Conservation (phyloP, 1,140 invertebrate species). For the Mizuhopecten yessoensis region DNA sequence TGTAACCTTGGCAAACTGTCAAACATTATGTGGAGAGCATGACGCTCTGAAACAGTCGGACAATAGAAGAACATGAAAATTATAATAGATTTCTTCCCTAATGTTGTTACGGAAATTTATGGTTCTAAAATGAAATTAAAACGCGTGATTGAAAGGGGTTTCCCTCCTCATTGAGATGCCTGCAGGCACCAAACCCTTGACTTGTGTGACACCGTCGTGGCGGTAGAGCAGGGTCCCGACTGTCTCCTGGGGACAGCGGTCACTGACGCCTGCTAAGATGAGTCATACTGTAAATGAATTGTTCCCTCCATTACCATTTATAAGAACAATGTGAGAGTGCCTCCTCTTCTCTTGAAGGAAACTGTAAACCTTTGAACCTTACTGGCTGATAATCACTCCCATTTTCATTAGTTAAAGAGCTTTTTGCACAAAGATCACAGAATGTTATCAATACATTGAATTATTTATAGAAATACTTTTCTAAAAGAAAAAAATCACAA, state of each 20-base stretch:
- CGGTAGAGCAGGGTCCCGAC: neutral
- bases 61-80: neutral
- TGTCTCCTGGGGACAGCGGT: neutral
- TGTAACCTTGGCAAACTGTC: neutral
- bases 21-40: neutral
- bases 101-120: constrained; percentile 32
- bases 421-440: neutral
- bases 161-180: neutral
- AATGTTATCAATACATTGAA: neutral
- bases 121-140: constrained; percentile 35
- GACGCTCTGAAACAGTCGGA: neutral
- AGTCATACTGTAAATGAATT: constrained; percentile 26
- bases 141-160: neutral
- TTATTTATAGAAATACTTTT: neutral
- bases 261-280: neutral
- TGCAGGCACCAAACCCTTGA: constrained; percentile 12
- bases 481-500: neutral
- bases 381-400: neutral
- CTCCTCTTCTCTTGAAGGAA: neutral
- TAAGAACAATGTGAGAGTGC: neutral
- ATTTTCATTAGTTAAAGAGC: constrained; percentile 39
- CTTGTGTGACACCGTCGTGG: neutral
- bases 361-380: neutral
- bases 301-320: constrained; percentile 26
- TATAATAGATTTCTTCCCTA: constrained; percentile 9